Evolutionary conservation across 2,797 vertebrate species (phyloP), one percentile per base, ranked within the genome.

Genomic region (Cyprinodon diabolis): DNA sequence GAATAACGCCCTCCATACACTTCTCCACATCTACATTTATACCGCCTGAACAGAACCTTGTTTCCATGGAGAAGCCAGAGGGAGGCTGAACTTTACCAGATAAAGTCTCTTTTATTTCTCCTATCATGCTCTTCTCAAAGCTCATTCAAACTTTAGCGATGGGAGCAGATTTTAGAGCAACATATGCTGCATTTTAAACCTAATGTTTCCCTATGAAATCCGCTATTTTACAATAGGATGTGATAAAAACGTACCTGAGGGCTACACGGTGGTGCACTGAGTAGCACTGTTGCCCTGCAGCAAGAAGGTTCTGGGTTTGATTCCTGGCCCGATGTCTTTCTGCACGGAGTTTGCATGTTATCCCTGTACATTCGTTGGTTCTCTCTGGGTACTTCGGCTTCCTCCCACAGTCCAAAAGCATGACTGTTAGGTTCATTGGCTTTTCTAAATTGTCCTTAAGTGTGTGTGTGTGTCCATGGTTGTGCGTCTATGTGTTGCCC

Each of bases 21-120:
- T 62, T 76, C 19, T 0, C 37, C 48, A 70, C 72, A 66, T 74
- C 71, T 54, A 13, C 72, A 76, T 87, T 77, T 77, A 66, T 72
- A 77, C 72, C 69, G 76, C 81, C 76, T 89, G 81, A 89, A 78
- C 79, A 82, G 57, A 92, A 87, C 74, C 90, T 76, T 80, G 93
- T 95, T 94, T 88, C 95, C 92, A 94, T 95, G 94, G 94, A 91
- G 91, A 75, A 45, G 51, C 15, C 12, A 54, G 65, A 60, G 19
- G 37, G 43, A 30, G 19, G 12, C 21, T 37, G 14, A 58, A 49
- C 11, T 60, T 70, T 14, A 25, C 19, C 11, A 58, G 15, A 63
- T 62, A 63, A 43, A 43, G 40, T 21, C 11, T 63, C 30, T 23
- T 69, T 40, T n/a, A 69, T 56, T 30, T 15, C n/a, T 67, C 49